Evolutionary conservation across 2,888 invertebrate genomes (phyloP), one percentile per base, ranked within the genome.

Genomic region (Deilephila elpenor): DNA sequence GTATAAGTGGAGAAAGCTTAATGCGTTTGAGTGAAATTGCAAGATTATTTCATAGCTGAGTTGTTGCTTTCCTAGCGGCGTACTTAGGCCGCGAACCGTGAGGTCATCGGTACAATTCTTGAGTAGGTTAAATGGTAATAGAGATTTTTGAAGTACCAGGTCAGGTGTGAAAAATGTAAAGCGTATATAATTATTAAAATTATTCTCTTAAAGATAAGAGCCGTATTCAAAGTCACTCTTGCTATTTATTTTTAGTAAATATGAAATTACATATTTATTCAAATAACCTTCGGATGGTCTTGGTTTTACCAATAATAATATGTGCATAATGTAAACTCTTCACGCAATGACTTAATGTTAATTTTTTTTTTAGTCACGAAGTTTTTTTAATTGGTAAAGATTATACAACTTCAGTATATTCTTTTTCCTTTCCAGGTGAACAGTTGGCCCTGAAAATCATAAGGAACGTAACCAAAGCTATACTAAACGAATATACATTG

Each of bases 371-470:
- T n/a, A n/a, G n/a, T n/a, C n/a, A n/a, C n/a, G n/a, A n/a, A n/a
- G n/a, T n/a, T 25, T 25, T 25, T 25, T 25, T 25, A 25, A 25
- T 59, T 8, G 14, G 14, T 44, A 0, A 44, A 44, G n/a, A 3
- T 25, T 29, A 29, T 14, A 5, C 14, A 60, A 60, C 3, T 60
- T 60, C 29, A 11, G 1, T 5, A 6, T n/a, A 1, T 20, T 37
- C 60, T 73, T 62, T 73, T 76, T 75, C 78, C 67, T 77, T 89
- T 89, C 29, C 89, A 94, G 94, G 94, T 70, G 93, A 93, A 76
- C 86, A 90, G 25, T 73, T 94, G 56, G 85, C 93, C 0, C 75
- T 88, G 73, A 84, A 85, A 59, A 92, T 93, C 11, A 85, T 92
- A 37, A 86, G 81, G 51, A 78, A 77, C 4, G 84, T 93, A 0